These are phyloP conservation scores for Neoarius graeffei DNA, from an alignment of 2,113 vertebrate species.

Conservation along the genomic window DNA sequence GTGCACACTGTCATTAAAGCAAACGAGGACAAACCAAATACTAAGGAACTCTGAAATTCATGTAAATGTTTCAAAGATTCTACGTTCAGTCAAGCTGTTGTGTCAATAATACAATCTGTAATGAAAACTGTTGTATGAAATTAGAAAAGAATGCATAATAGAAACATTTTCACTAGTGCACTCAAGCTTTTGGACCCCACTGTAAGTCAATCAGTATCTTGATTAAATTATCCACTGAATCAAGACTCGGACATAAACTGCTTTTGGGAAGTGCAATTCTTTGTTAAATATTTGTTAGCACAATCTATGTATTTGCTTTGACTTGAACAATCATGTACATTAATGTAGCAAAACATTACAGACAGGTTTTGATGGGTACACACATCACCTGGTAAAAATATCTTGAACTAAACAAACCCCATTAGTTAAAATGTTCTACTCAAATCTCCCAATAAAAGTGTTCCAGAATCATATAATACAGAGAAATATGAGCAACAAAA, in stretches of 20 bases:
- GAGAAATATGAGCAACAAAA: neutral
- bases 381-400: neutral
- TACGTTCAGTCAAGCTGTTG: neutral
- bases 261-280: neutral
- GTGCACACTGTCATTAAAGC: neutral
- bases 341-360: neutral
- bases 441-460: neutral
- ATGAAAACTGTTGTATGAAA: neutral
- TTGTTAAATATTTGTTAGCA: neutral
- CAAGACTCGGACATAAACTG: neutral
- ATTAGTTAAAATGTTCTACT: neutral
- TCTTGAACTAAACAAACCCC: neutral
- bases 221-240: neutral
- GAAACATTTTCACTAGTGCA: no score
- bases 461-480: neutral
- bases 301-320: neutral
- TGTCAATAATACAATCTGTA: neutral
- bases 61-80: neutral
- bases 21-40: neutral
- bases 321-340: neutral
- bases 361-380: neutral
- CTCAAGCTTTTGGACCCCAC: neutral
- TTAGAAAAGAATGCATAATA: neutral
- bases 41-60: neutral
- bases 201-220: neutral